Percentiles rank a stretch among this genome's conserved stretches.
phyloP scores from a whole-genome alignment of 2,888 invertebrate species.

The Schizaphis graminum region DNA sequence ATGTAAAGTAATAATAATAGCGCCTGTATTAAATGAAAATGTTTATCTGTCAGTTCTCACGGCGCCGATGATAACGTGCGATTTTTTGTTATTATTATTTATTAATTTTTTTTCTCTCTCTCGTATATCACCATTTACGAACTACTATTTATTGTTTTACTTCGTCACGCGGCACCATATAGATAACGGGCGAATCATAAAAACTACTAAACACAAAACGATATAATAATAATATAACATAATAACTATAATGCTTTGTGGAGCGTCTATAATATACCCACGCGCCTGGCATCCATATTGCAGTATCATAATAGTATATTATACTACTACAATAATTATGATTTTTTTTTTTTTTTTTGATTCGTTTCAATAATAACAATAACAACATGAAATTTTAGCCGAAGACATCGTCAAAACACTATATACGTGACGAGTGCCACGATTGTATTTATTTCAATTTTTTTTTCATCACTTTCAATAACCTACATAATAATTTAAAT shows the following conservation, averaged over 20 bases:
- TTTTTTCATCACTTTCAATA: neutral
- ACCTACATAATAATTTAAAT: neutral
- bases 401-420: constrained; percentile 9
- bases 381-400: neutral
- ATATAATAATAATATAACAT: neutral
- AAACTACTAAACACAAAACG: neutral
- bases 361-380: constrained; percentile 34
- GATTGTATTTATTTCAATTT: neutral
- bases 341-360: neutral
- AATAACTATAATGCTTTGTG: neutral
- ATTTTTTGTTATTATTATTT: constrained; percentile 18
- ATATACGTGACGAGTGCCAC: neutral
- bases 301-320: constrained; percentile 1
- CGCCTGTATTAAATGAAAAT: constrained; percentile 13
- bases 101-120: constrained; percentile 14
- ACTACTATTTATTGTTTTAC: constrained; percentile 51
- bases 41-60: constrained; percentile 59
- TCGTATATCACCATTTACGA: constrained; percentile 10
- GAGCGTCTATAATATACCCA: neutral
- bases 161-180: neutral
- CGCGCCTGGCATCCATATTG: neutral
- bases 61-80: constrained; percentile 31
- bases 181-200: constrained; percentile 38
- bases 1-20: constrained; percentile 18
- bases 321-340: neutral